phyloP scores from a whole-genome alignment of 2,113 vertebrate genomes.

The Triplophysa rosa region DNA sequence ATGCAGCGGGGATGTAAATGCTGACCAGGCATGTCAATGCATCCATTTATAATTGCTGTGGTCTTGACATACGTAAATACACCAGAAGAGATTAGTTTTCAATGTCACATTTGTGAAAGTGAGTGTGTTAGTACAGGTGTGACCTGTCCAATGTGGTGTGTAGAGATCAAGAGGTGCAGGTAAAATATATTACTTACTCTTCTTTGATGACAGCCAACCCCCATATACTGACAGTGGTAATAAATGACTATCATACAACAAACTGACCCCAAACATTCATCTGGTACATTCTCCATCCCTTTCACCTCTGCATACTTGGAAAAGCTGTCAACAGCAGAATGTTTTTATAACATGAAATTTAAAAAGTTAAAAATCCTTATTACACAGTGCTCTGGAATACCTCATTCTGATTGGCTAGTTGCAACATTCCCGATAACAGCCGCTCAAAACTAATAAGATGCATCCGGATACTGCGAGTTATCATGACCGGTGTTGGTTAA shows the following conservation, averaged over 20 bases:
- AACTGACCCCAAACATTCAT: constrained; percentile 22
- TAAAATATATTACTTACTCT: constrained; percentile 40
- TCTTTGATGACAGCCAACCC: constrained; percentile 30
- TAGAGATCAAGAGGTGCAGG: constrained; percentile 22
- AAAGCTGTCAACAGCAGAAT: background rate
- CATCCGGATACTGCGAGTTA: no score
- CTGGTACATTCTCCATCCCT: background rate
- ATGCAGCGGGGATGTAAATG: background rate
- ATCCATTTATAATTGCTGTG: background rate
- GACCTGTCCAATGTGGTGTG: background rate
- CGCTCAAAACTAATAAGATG: no score
- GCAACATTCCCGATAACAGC: no score
- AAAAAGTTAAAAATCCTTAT: background rate
- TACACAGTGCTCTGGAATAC: no score
- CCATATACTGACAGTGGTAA: constrained; percentile 38
- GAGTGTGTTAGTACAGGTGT: constrained; percentile 5
- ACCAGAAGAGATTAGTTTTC: background rate
- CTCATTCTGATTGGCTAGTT: no score
- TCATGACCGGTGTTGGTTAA: no score
- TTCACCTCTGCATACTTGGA: constrained; percentile 10
- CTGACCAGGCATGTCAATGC: background rate
- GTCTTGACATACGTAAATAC: background rate
- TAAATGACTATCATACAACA: constrained; percentile 39
- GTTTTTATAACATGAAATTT: background rate
- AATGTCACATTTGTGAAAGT: constrained; percentile 18